Conservation (phyloP, 2,797 vertebrate genomes). For the Furcifer pardalis region DNA sequence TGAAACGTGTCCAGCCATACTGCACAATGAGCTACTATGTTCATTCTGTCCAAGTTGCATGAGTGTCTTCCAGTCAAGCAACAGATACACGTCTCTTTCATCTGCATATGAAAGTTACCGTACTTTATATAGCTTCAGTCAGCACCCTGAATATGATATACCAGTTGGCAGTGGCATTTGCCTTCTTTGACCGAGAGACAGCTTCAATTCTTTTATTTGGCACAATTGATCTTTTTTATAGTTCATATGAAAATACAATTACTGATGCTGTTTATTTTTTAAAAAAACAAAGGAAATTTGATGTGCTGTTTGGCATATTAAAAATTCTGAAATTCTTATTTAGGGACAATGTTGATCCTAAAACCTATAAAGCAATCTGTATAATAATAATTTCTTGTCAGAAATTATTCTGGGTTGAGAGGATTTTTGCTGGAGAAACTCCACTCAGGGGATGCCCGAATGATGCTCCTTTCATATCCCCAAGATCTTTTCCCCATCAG, state of each 20-base stretch:
- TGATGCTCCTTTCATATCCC: no score
- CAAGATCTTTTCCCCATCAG: no score
- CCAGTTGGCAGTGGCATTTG: background rate
- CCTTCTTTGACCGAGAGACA: conserved; percentile 2
- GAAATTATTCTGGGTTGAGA: no score
- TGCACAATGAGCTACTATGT: background rate
- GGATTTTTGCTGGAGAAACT: no score
- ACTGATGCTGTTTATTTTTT: background rate
- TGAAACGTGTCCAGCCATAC: background rate
- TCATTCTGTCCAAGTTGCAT: conserved; percentile 17
- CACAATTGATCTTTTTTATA: conserved; percentile 15
- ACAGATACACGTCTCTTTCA: conserved; percentile 9
- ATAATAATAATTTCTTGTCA: no score
- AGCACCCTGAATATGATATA: background rate
- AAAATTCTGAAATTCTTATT: background rate
- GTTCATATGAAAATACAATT: background rate
- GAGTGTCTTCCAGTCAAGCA: background rate
- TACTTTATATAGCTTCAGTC: background rate
- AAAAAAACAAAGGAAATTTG: background rate
- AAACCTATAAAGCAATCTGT: background rate
- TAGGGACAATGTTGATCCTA: background rate
- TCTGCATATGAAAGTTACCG: conserved; percentile 21
- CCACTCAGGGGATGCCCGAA: no score
- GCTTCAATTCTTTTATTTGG: background rate
- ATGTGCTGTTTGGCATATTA: background rate